Conservation (phyloP, 2,113 vertebrate genomes). For the Alosa alosa region DNA sequence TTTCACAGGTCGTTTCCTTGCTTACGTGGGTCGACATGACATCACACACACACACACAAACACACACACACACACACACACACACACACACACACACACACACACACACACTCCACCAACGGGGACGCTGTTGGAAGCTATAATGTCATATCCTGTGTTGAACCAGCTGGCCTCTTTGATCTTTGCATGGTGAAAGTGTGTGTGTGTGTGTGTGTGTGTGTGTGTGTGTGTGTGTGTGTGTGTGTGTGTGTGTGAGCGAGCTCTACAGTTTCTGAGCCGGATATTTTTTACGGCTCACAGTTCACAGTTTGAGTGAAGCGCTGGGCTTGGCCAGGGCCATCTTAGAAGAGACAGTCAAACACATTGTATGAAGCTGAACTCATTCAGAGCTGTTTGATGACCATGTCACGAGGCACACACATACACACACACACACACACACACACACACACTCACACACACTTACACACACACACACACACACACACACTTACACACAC, state of each 20-base stretch:
- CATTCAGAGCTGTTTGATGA: too few relatives aligned
- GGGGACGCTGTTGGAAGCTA: background rate
- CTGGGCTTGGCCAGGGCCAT: background rate
- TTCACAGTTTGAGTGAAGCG: background rate
- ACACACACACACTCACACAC: background rate
- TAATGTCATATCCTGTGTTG: constrained; percentile 28
- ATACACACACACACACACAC: too few relatives aligned
- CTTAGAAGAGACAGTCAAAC: constrained; percentile 12
- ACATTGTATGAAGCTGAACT: background rate
- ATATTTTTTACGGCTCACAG: constrained; percentile 2
- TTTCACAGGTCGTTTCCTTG: background rate
- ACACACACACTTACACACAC: too few relatives aligned
- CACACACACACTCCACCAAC: too few relatives aligned
- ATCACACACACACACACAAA: constrained; percentile 16
- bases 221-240: background rate
- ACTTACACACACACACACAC: too few relatives aligned
- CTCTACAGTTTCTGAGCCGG: background rate
- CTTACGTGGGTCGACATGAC: constrained; percentile 31
- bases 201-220: constrained; percentile 14
- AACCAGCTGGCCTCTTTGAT: constrained; percentile 15
- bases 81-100: background rate
- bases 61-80: background rate
- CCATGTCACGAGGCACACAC: too few relatives aligned
- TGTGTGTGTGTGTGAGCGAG: too few relatives aligned
- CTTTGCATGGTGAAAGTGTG: background rate